Evolutionary conservation across 2,888 invertebrate genomes (phyloP).

Genomic region (Scotopteryx bipunctaria): DNA sequence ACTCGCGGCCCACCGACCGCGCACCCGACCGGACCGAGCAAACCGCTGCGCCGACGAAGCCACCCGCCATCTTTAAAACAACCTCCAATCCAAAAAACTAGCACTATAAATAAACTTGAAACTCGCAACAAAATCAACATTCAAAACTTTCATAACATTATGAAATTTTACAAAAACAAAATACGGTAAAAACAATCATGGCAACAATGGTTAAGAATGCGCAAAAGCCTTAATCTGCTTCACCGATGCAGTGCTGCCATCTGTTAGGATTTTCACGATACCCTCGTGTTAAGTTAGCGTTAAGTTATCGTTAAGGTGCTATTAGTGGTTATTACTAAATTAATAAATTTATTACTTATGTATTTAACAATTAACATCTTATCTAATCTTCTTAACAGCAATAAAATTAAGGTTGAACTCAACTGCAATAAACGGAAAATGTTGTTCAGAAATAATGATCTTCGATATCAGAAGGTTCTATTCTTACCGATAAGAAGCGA

Average conservation of each 20-base stretch:
- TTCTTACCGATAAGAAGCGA: slow-evolving; percentile 21
- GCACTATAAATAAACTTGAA: neutral
- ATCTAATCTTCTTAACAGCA: too few relatives aligned
- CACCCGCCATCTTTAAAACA: slow-evolving; percentile 64
- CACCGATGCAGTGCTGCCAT: slow-evolving; percentile 52
- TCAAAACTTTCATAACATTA: neutral
- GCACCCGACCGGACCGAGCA: slow-evolving; percentile 65
- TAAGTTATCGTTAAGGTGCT: slow-evolving; percentile 5
- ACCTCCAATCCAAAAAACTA: slow-evolving; percentile 40
- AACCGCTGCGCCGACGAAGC: slow-evolving; percentile 67
- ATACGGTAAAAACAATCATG: neutral
- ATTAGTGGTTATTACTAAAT: neutral
- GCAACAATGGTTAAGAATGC: slow-evolving; percentile 17
- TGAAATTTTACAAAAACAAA: neutral
- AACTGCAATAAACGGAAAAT: neutral
- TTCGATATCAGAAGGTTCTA: slow-evolving; percentile 22
- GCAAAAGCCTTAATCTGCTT: slow-evolving; percentile 64
- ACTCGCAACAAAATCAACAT: neutral
- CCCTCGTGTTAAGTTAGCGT: slow-evolving; percentile 12
- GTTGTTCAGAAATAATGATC: neutral
- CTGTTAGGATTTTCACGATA: slow-evolving; percentile 40
- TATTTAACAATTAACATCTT: too few relatives aligned
- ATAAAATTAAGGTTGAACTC: neutral
- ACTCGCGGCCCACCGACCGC: slow-evolving; percentile 45
- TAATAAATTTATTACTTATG: too few relatives aligned